phyloP scores from a whole-genome alignment of 2,888 invertebrate genomes.

The Euclidia mi region DNA sequence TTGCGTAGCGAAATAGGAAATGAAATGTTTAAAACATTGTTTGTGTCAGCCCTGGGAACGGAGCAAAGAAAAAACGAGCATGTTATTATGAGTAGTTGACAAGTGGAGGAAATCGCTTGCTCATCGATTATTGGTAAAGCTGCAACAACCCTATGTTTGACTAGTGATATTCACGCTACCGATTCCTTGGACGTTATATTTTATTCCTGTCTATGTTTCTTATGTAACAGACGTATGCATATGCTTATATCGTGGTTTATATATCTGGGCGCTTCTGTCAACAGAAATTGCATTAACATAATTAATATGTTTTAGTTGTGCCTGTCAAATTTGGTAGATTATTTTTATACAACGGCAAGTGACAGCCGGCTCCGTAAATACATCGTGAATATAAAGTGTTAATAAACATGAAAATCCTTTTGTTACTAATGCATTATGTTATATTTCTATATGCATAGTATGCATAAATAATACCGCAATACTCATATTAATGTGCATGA shows the following conservation, averaged over 20 bases:
- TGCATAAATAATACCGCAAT: conserved; percentile 47
- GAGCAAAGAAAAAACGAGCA: conserved; percentile 8
- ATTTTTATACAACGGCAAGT: not conserved
- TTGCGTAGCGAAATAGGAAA: conserved; percentile 38
- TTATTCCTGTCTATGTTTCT: not conserved
- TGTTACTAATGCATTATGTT: conserved; percentile 23
- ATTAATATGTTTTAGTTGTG: not conserved
- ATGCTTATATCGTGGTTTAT: not conserved
- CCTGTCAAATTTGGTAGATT: not conserved
- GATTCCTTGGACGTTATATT: not conserved
- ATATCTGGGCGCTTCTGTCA: not conserved
- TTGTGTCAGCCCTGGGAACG: conserved; percentile 18
- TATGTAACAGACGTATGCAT: not conserved
- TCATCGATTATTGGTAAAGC: conserved; percentile 10
- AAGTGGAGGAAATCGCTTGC: conserved; percentile 12
- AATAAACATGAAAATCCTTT: not conserved
- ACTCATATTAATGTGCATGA: conserved; percentile 54
- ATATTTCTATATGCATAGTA: conserved; percentile 28
- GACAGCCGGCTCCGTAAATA: not conserved
- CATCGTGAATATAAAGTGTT: not conserved
- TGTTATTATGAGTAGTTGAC: conserved; percentile 5
- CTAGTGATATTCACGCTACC: not conserved
- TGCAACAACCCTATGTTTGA: conserved; percentile 7
- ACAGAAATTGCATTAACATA: not conserved
- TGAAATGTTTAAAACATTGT: conserved; percentile 45